Conservation (phyloP, 2,797 vertebrate genomes). For the Chelon auratus region DNA sequence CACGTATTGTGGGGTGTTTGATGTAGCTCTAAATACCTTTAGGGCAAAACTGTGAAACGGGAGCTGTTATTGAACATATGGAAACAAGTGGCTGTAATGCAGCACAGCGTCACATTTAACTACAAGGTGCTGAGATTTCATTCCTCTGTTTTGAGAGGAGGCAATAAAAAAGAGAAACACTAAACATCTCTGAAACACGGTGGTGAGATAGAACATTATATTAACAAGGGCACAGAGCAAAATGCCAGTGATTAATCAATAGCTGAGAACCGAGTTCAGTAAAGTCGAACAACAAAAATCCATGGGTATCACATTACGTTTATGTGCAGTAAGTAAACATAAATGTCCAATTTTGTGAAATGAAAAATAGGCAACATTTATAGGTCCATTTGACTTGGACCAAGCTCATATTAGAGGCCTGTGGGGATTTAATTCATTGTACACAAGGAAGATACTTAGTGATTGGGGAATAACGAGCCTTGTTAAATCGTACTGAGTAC, state of each 20-base stretch:
- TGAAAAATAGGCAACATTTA: slow-evolving; percentile 14
- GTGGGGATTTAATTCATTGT: slow-evolving; percentile 4
- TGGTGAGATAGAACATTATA: slow-evolving; percentile 11
- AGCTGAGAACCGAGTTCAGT: slow-evolving; percentile 22
- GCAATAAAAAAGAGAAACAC: not conserved
- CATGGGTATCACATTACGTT: slow-evolving; percentile 26
- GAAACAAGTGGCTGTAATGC: slow-evolving; percentile 28
- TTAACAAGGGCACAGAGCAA: slow-evolving; percentile 21
- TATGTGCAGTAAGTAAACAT: slow-evolving; percentile 31
- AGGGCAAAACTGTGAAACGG: slow-evolving; percentile 44
- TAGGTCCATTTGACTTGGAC: slow-evolving; percentile 1
- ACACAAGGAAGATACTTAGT: slow-evolving; percentile 2
- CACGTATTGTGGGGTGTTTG: not conserved
- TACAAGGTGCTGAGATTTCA: not conserved
- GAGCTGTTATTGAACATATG: slow-evolving; percentile 33
- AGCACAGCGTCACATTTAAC: slow-evolving; percentile 6
- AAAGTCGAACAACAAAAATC: slow-evolving; percentile 32
- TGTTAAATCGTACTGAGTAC: not conserved
- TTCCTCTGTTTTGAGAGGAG: not conserved
- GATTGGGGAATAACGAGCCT: not conserved
- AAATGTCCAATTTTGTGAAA: slow-evolving; percentile 4
- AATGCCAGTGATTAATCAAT: slow-evolving; percentile 25
- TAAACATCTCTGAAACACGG: too few species aligned
- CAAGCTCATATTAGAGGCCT: slow-evolving; percentile 1
- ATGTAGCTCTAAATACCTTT: slow-evolving; percentile 41